Evolutionary conservation across 2,888 invertebrate species (phyloP).

Genomic region (Sinhomidia bicolor): DNA sequence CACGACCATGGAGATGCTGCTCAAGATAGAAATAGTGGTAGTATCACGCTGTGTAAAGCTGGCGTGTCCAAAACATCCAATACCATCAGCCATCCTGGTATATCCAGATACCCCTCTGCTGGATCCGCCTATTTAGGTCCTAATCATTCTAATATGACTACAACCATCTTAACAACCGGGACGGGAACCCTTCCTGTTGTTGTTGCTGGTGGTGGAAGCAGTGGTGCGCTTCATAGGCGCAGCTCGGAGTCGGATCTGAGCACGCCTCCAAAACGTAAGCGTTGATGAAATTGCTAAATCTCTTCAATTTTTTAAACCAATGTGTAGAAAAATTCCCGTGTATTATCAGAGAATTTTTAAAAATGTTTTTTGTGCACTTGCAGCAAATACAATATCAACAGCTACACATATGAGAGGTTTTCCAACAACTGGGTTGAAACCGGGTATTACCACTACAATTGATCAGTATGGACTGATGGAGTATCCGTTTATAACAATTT

Average conservation of each 20-base stretch:
- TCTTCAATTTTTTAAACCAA: too few species aligned
- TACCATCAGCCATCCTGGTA: background rate
- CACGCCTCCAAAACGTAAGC: slow-evolving; percentile 94
- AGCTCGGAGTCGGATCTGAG: slow-evolving; percentile 97
- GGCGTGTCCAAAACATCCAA: background rate
- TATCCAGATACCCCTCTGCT: slow-evolving; percentile 14
- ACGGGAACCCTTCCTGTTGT: slow-evolving; percentile 48
- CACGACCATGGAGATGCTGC: background rate
- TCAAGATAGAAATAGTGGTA: background rate
- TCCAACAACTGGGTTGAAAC: slow-evolving; percentile 63
- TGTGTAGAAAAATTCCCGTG: too few species aligned
- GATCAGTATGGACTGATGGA: slow-evolving; percentile 91
- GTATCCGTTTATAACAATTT: slow-evolving; percentile 96
- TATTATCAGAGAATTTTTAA: too few species aligned
- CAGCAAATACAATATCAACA: slow-evolving; percentile 34
- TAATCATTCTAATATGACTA: slow-evolving; percentile 49
- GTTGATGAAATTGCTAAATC: too few species aligned
- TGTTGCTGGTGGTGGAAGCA: slow-evolving; percentile 82
- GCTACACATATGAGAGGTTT: slow-evolving; percentile 55
- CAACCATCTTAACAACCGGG: slow-evolving; percentile 47
- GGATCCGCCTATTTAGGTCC: slow-evolving; percentile 14
- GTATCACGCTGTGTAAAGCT: background rate
- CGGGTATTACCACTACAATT: slow-evolving; percentile 63
- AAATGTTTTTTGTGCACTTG: too few species aligned
- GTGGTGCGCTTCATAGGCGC: slow-evolving; percentile 84